Percentiles rank a stretch among this genome's conserved stretches.
These are phyloP conservation scores for Calameuta filiformis DNA, from an alignment of 2,888 invertebrate genomes.

Conservation along the genomic window DNA sequence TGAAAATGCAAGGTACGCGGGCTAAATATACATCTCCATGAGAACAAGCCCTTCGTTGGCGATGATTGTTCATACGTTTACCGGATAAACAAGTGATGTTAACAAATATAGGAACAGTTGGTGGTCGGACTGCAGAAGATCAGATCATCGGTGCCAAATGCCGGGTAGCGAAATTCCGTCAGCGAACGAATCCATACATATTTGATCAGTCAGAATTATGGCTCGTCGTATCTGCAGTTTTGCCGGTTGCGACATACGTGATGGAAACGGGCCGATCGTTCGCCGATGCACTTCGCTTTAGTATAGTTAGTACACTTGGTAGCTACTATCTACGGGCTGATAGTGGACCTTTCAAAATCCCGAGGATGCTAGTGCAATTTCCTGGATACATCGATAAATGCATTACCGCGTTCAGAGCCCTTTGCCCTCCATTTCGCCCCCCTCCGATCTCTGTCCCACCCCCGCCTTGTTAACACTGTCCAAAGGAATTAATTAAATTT, in stretches of 20 bases:
- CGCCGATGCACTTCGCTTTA: not conserved
- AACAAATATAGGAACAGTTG: constrained; percentile 30
- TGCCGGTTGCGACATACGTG: constrained; percentile 5
- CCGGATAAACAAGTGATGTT: constrained; percentile 54
- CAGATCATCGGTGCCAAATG: not conserved
- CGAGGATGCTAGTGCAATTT: not conserved
- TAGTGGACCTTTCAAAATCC: not conserved
- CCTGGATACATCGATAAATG: not conserved
- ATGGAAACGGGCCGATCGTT: not conserved
- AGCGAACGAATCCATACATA: constrained; percentile 51
- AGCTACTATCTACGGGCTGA: not conserved
- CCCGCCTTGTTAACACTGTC: constrained; percentile 16
- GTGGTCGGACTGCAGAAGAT: constrained; percentile 3
- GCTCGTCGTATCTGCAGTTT: constrained; percentile 57
- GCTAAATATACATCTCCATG: not conserved
- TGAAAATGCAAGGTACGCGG: not conserved
- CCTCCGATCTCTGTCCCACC: not conserved
- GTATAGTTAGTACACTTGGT: not conserved
- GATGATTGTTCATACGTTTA: constrained; percentile 44
- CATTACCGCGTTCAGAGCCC: not conserved
- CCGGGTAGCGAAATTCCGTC: not conserved
- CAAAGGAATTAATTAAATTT: constrained; percentile 10
- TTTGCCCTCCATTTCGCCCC: not conserved
- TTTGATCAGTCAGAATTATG: constrained; percentile 61
- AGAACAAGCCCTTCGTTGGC: not conserved